Evolutionary conservation across 2,888 invertebrate species (phyloP).

Genomic region (Ryuthela nishihirai): DNA sequence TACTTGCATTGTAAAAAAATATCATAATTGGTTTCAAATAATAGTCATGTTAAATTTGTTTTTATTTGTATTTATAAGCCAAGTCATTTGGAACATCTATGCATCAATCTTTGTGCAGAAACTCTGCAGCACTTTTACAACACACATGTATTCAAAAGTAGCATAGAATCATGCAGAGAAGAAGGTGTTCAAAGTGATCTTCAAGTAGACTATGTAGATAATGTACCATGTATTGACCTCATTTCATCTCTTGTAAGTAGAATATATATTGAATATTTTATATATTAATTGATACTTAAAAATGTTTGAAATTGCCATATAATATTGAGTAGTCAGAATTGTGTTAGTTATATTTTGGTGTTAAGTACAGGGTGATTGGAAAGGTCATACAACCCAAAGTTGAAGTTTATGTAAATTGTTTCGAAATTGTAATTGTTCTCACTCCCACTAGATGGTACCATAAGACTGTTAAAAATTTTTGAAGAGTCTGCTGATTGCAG

Average conservation of each 20-base stretch:
- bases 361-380: too few species aligned
- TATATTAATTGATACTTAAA: constrained; percentile 17
- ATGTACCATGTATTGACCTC: constrained; percentile 91
- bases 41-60: not conserved
- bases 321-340: not conserved
- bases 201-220: constrained; percentile 90
- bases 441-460: too few species aligned
- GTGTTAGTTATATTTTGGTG: not conserved
- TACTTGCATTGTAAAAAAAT: not conserved
- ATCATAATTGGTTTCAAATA: not conserved
- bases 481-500: too few species aligned
- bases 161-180: constrained; percentile 87
- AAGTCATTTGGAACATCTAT: constrained; percentile 85
- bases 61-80: constrained; percentile 55
- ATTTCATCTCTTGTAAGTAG: constrained; percentile 75
- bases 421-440: too few species aligned
- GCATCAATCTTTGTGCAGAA: constrained; percentile 92
- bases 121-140: constrained; percentile 98
- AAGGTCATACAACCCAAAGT: too few species aligned
- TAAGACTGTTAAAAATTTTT: too few species aligned
- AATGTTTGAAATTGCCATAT: too few species aligned
- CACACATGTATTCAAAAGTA: constrained; percentile 92
- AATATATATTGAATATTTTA: not conserved
- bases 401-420: too few species aligned
- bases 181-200: constrained; percentile 86